Evolutionary conservation across 2,888 invertebrate species (phyloP).

Genomic region (Acrocyrtus sp.): DNA sequence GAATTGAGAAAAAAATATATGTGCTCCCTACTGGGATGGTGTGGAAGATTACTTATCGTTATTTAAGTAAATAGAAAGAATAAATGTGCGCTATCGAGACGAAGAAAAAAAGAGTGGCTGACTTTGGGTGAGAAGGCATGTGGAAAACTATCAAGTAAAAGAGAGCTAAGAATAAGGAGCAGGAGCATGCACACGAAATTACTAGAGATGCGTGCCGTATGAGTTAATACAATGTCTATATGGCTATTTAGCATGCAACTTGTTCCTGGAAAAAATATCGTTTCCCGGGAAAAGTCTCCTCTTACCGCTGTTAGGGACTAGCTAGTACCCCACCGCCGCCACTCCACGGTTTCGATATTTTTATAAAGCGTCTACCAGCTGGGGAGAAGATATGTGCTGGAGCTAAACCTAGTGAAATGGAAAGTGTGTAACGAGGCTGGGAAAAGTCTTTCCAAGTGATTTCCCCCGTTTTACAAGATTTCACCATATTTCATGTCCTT

Average conservation of each 20-base stretch:
- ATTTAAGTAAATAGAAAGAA: not conserved
- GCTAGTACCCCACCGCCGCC: too few relatives aligned
- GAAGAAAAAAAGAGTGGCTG: not conserved
- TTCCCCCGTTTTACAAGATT: slow-evolving; percentile 35
- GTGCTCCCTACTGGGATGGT: too few relatives aligned
- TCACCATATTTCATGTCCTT: slow-evolving; percentile 21
- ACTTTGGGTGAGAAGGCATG: not conserved
- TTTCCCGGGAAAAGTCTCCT: too few relatives aligned
- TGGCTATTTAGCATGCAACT: not conserved
- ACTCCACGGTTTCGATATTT: not conserved
- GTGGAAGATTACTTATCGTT: too few relatives aligned
- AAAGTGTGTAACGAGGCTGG: slow-evolving; percentile 42
- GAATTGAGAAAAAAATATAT: too few relatives aligned
- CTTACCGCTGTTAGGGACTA: too few relatives aligned
- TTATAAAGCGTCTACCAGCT: not conserved
- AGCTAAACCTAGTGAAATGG: slow-evolving; percentile 30
- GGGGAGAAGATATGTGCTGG: not conserved
- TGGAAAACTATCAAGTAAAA: too few relatives aligned
- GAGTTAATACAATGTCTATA: not conserved
- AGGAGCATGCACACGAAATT: not conserved
- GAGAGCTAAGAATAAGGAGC: too few relatives aligned
- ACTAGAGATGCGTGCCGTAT: not conserved
- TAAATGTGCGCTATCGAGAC: not conserved
- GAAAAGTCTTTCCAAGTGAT: slow-evolving; percentile 34
- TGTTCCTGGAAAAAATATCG: not conserved